Evolutionary conservation across 1,140 invertebrate species (phyloP).

Genomic region (Trachymyrmex septentrionalis): DNA sequence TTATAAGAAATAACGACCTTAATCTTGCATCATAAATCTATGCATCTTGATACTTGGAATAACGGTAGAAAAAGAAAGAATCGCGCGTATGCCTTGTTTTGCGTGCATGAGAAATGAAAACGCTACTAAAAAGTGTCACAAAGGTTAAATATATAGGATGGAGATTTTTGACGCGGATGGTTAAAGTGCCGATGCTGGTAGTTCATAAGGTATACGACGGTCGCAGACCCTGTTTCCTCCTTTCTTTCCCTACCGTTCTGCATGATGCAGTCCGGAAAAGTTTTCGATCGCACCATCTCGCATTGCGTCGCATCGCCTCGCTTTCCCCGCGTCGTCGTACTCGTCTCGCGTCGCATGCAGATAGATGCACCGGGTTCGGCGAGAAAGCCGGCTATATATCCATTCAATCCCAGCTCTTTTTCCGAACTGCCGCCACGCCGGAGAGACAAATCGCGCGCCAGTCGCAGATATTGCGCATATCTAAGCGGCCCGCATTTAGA

Average conservation of each 20-base stretch:
- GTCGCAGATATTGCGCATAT: conserved; percentile 64
- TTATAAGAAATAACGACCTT: neutral
- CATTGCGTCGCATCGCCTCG: neutral
- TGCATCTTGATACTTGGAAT: neutral
- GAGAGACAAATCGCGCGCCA: conserved; percentile 59
- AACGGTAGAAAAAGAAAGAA: neutral
- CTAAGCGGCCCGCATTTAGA: conserved; percentile 63
- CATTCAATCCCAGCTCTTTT: conserved; percentile 54
- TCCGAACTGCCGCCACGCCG: conserved; percentile 56
- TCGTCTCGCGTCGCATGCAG: conserved; percentile 40
- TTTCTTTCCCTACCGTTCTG: conserved; percentile 16
- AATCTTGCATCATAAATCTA: neutral
- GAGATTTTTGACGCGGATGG: conserved; percentile 32
- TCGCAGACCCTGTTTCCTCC: neutral
- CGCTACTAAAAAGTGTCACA: neutral
- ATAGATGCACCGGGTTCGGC: conserved; percentile 60
- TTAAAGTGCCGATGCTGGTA: conserved; percentile 28
- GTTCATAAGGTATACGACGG: conserved; percentile 3
- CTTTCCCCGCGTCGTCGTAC: neutral
- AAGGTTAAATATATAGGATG: conserved; percentile 31
- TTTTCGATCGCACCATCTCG: conserved; percentile 52
- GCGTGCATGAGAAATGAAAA: neutral
- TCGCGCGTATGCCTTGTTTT: conserved; percentile 2
- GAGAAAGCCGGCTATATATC: conserved; percentile 60
- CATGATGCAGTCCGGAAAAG: conserved; percentile 35